These are phyloP conservation scores for Drosophila persimilis DNA, from an alignment of 1,140 invertebrate species.

Conservation along the genomic window DNA sequence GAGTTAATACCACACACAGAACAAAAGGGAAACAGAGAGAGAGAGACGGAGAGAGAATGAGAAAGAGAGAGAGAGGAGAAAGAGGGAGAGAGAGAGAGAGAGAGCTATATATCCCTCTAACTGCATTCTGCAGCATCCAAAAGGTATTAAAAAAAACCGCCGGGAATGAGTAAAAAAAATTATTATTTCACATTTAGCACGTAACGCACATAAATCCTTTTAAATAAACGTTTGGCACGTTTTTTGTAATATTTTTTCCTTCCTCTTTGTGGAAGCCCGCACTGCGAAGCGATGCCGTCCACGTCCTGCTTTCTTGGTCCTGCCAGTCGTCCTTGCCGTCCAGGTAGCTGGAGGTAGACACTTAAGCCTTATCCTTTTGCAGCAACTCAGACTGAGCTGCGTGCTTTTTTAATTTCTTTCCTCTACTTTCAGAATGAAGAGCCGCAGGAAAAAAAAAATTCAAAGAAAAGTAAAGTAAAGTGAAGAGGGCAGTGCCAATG, in stretches of 20 bases:
- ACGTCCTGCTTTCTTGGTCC: background rate
- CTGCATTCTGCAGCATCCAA: conserved; percentile 57
- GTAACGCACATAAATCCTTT: conserved; percentile 82
- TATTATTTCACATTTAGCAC: conserved; percentile 82
- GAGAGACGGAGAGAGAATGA: background rate
- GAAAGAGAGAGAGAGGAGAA: background rate
- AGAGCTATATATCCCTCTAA: conserved; percentile 7
- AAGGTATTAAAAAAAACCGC: conserved; percentile 15
- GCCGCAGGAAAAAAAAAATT: background rate
- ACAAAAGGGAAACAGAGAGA: background rate
- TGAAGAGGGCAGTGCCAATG: background rate
- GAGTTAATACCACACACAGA: conserved; percentile 60
- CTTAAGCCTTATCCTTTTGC: conserved; percentile 56
- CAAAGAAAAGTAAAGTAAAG: conserved; percentile 1
- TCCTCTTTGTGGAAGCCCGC: conserved; percentile 9
- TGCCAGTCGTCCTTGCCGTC: background rate
- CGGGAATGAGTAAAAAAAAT: conserved; percentile 63
- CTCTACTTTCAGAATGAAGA: conserved; percentile 9
- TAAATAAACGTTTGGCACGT: conserved; percentile 82
- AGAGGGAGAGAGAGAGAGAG: background rate
- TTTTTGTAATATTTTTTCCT: conserved; percentile 73
- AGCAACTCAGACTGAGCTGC: conserved; percentile 26
- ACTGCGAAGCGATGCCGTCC: conserved; percentile 15
- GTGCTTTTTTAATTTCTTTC: conserved; percentile 50
- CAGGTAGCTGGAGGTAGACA: conserved; percentile 27